These are phyloP conservation scores for Saccopteryx bilineata DNA, from an alignment of 2,113 vertebrate genomes.

Conservation along the genomic window DNA sequence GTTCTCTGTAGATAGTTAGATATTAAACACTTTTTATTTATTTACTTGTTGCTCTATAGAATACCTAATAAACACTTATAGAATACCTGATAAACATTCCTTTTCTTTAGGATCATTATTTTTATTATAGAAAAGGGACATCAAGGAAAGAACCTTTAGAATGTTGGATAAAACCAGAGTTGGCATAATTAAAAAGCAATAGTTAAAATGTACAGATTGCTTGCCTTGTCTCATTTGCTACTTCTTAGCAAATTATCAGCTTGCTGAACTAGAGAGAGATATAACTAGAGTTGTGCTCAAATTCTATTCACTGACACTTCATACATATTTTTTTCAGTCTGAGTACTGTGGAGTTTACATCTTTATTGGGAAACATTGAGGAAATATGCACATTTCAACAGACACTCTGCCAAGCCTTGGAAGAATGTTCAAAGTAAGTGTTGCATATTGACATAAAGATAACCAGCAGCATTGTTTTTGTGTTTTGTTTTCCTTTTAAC, in stretches of 20 bases:
- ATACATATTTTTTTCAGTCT: slow-evolving; percentile 87
- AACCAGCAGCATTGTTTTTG: not conserved
- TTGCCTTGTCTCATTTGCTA: not conserved
- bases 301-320: not conserved
- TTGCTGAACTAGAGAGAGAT: not conserved
- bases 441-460: not conserved
- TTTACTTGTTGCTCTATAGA: slow-evolving; percentile 29
- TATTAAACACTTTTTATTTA: not conserved
- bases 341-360: slow-evolving; percentile 90
- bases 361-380: slow-evolving; percentile 96
- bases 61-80: not conserved
- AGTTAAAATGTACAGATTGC: not conserved
- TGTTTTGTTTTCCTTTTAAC: slow-evolving; percentile 45
- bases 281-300: slow-evolving; percentile 5
- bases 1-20: not conserved
- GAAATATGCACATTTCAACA: slow-evolving; percentile 97
- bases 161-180: not conserved
- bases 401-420: slow-evolving; percentile 93
- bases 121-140: slow-evolving; percentile 51
- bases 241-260: not conserved
- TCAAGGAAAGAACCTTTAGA: slow-evolving; percentile 14
- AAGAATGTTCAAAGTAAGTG: slow-evolving; percentile 97
- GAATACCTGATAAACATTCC: not conserved
- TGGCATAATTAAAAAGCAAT: slow-evolving; percentile 4
- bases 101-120: slow-evolving; percentile 34